phyloP scores from a whole-genome alignment of 2,113 vertebrate species.

The Tragelaphus strepsiceros region DNA sequence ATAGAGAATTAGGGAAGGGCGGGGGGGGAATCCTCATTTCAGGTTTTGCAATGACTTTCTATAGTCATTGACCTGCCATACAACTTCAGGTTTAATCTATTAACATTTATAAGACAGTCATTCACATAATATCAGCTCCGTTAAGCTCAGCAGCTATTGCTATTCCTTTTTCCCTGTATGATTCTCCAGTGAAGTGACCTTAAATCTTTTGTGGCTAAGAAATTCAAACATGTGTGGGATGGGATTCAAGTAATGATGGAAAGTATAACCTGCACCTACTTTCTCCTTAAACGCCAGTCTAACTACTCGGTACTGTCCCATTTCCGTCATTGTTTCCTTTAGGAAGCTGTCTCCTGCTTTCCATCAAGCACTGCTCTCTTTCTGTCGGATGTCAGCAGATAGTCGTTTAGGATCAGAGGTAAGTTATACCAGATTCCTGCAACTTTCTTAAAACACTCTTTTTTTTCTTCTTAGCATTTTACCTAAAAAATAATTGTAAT shows the following conservation, averaged over 20 bases:
- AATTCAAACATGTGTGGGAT: neutral
- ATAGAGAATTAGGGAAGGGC: neutral
- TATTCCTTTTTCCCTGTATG: neutral
- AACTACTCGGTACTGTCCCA: neutral
- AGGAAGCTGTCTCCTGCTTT: constrained; percentile 96
- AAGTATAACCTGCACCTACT: neutral
- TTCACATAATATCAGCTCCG: neutral
- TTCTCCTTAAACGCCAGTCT: neutral
- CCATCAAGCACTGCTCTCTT: constrained; percentile 96
- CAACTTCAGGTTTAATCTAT: neutral
- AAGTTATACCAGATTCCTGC: constrained; percentile 36
- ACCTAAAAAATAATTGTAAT: neutral
- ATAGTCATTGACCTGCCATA: neutral
- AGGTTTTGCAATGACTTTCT: neutral
- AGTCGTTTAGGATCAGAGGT: constrained; percentile 98
- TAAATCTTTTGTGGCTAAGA: neutral
- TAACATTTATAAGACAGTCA: neutral
- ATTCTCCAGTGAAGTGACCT: neutral
- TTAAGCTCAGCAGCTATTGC: neutral
- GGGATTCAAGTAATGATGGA: neutral
- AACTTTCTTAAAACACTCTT: neutral
- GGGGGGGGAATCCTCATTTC: neutral
- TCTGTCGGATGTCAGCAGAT: constrained; percentile 98
- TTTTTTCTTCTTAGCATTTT: neutral
- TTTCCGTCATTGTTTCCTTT: constrained; percentile 46